A percentile compares a stretch with the other conserved stretches of the same genome.
These are phyloP conservation scores for Archivesica marissinica DNA, from an alignment of 1,140 invertebrate genomes.

Conservation along the genomic window DNA sequence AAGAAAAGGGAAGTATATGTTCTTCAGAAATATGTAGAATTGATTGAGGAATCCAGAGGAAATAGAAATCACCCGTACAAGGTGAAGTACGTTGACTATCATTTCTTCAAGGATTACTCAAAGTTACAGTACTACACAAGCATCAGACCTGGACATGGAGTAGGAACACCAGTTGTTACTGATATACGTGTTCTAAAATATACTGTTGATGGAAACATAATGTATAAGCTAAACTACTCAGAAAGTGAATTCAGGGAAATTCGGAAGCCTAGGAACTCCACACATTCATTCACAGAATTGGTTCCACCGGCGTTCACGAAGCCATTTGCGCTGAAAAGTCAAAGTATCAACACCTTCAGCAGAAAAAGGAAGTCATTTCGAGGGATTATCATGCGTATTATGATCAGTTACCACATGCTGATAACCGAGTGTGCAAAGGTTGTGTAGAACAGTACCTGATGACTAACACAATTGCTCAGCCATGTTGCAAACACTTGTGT, in stretches of 20 bases:
- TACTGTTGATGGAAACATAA: constrained; percentile 37
- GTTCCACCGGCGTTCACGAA: background rate
- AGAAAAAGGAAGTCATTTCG: constrained; percentile 34
- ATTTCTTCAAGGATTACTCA: constrained; percentile 21
- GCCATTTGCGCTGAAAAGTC: constrained; percentile 8
- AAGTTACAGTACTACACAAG: constrained; percentile 27
- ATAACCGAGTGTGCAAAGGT: background rate
- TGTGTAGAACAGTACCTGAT: too few species aligned
- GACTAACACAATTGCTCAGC: too few species aligned
- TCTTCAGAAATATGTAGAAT: constrained; percentile 41
- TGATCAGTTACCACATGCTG: constrained; percentile 18
- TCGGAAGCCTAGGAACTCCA: constrained; percentile 12
- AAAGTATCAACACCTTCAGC: constrained; percentile 43
- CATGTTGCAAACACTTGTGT: too few species aligned
- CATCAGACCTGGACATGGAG: constrained; percentile 35
- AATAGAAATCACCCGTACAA: background rate
- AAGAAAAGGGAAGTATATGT: constrained; percentile 54
- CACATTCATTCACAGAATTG: background rate
- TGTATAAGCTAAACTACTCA: constrained; percentile 30
- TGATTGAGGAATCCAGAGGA: constrained; percentile 1
- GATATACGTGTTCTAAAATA: constrained; percentile 51
- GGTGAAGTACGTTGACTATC: constrained; percentile 28
- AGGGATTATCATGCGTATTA: constrained; percentile 36
- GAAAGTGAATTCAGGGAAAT: constrained; percentile 3
- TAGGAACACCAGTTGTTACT: constrained; percentile 28